Conservation (phyloP, 2,113 vertebrate genomes). For the Scomber colias region DNA sequence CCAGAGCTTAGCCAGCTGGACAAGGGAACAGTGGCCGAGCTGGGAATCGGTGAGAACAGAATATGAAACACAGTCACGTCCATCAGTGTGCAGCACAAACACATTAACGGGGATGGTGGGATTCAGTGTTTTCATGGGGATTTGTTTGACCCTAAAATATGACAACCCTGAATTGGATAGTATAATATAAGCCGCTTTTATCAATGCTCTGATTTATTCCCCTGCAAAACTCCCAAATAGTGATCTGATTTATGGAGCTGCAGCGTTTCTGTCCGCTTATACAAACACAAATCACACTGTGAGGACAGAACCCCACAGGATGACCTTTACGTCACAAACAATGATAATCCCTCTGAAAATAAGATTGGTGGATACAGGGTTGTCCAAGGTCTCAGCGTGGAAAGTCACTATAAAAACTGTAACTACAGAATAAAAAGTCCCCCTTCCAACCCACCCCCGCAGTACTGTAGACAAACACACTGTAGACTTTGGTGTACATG, state of each 20-base stretch:
- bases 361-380: slow-evolving; percentile 58
- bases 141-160: slow-evolving; percentile 57
- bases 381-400: slow-evolving; percentile 35
- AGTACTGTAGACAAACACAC: neutral
- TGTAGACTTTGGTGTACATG: neutral
- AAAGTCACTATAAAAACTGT: slow-evolving; percentile 20
- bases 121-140: slow-evolving; percentile 32
- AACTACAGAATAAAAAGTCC: slow-evolving; percentile 9
- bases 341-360: slow-evolving; percentile 71
- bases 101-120: slow-evolving; percentile 7
- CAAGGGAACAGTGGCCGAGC: slow-evolving; percentile 87
- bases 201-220: slow-evolving; percentile 51
- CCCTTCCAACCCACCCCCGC: neutral
- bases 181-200: slow-evolving; percentile 56
- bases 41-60: slow-evolving; percentile 89
- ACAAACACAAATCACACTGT: slow-evolving; percentile 42
- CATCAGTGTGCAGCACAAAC: neutral
- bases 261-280: slow-evolving; percentile 48
- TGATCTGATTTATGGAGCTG: slow-evolving; percentile 52
- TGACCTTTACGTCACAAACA: slow-evolving; percentile 64
- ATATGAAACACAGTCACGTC: slow-evolving; percentile 13
- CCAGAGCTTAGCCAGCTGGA: slow-evolving; percentile 87
- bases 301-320: slow-evolving; percentile 46
- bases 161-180: slow-evolving; percentile 50
- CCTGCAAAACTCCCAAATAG: slow-evolving; percentile 11